phyloP scores from a whole-genome alignment of 2,113 vertebrate genomes.

The Corydoras sp. region DNA sequence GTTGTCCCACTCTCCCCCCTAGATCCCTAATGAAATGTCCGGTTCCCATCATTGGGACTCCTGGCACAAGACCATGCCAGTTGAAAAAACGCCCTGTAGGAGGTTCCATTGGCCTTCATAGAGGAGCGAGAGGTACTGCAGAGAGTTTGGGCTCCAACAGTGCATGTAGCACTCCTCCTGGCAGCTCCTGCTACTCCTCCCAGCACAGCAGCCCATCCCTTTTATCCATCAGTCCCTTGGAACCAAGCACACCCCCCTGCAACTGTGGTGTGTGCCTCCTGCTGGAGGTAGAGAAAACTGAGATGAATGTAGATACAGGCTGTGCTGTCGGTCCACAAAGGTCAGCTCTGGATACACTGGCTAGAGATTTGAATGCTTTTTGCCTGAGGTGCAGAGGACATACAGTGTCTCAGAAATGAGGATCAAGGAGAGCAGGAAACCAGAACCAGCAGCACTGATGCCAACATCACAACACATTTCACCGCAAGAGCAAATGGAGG shows the following conservation, averaged over 20 bases:
- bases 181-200: conserved; percentile 51
- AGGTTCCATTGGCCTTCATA: conserved; percentile 40
- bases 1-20: conserved; percentile 40
- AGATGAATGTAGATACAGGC: conserved; percentile 86
- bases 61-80: conserved; percentile 41
- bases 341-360: conserved; percentile 45
- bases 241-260: conserved; percentile 20
- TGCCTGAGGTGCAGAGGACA: conserved; percentile 34
- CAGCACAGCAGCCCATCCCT: conserved; percentile 46
- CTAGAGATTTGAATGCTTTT: conserved; percentile 51
- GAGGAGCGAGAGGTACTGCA: conserved; percentile 13
- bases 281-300: conserved; percentile 53
- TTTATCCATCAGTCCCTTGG: conserved; percentile 18
- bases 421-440: no score
- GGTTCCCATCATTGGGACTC: conserved; percentile 28
- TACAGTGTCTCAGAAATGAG: conserved; percentile 11
- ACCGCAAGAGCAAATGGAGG: conserved; percentile 49
- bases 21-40: conserved; percentile 44
- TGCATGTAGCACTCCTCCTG: conserved; percentile 48
- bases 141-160: conserved; percentile 43
- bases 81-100: conserved; percentile 43
- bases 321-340: conserved; percentile 43
- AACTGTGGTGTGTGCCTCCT: conserved; percentile 37
- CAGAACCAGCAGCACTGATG: conserved; percentile 13
- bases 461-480: conserved; percentile 9